phyloP scores from a whole-genome alignment of 1,140 invertebrate species.

The Eriocheir sinensis region DNA sequence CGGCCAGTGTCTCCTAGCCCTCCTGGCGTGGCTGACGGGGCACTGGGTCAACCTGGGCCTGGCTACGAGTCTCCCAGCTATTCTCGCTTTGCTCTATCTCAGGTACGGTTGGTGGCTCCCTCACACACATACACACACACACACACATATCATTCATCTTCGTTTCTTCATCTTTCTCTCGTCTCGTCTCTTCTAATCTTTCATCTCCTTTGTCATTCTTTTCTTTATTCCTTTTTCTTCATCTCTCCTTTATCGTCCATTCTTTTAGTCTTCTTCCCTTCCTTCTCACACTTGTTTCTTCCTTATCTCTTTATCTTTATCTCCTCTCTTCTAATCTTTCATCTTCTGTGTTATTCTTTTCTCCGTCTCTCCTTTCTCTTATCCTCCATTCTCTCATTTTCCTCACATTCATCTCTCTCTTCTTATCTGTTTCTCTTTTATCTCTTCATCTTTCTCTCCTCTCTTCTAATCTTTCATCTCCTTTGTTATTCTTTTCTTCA shows the following conservation, averaged over 20 bases:
- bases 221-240: neutral
- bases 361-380: neutral
- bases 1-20: conserved; percentile 70
- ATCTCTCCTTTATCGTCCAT: too few relatives aligned
- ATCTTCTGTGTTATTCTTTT: neutral
- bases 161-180: neutral
- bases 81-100: conserved; percentile 62
- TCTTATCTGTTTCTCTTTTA: neutral
- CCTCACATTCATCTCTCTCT: neutral
- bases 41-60: conserved; percentile 63
- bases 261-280: neutral
- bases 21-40: conserved; percentile 45
- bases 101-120: conserved; percentile 37
- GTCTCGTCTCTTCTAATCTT: neutral
- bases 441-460: too few relatives aligned
- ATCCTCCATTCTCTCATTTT: neutral
- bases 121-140: too few relatives aligned
- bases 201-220: too few relatives aligned
- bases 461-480: neutral
- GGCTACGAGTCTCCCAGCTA: conserved; percentile 50
- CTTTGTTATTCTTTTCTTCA: neutral
- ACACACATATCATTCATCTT: too few relatives aligned
- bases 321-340: neutral
- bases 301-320: neutral
- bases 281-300: neutral